phyloP scores from a whole-genome alignment of 1,140 invertebrate species.

The Armadillidium nasatum region DNA sequence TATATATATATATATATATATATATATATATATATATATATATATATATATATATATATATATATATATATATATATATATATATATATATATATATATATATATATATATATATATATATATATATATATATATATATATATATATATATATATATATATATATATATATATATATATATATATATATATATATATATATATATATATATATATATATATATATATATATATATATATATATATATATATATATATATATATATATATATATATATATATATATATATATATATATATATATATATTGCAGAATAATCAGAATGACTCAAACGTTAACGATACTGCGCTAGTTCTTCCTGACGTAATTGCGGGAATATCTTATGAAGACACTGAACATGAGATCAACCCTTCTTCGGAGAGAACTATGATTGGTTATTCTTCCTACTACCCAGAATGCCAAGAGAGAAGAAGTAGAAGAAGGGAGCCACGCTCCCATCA shows the following conservation, averaged over 20 bases:
- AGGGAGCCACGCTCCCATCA: background rate
- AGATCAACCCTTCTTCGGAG: background rate
- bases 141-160: conserved; percentile 15
- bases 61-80: no score
- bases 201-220: background rate
- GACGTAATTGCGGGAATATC: background rate
- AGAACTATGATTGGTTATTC: background rate
- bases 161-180: background rate
- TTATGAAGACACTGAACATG: background rate
- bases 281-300: conserved; percentile 14
- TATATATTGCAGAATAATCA: background rate
- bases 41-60: no score
- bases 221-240: conserved; percentile 14
- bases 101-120: conserved; percentile 2
- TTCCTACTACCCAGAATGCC: background rate
- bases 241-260: conserved; percentile 15
- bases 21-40: no score
- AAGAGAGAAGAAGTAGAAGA: background rate
- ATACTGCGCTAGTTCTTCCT: background rate
- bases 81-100: no score
- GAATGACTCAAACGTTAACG: background rate
- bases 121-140: conserved; percentile 14
- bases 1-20: no score
- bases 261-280: conserved; percentile 3
- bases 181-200: no score